Percentiles rank a stretch among this genome's conserved stretches.
phyloP scores from a whole-genome alignment of 2,888 invertebrate genomes.

The Synergus itoensis region DNA sequence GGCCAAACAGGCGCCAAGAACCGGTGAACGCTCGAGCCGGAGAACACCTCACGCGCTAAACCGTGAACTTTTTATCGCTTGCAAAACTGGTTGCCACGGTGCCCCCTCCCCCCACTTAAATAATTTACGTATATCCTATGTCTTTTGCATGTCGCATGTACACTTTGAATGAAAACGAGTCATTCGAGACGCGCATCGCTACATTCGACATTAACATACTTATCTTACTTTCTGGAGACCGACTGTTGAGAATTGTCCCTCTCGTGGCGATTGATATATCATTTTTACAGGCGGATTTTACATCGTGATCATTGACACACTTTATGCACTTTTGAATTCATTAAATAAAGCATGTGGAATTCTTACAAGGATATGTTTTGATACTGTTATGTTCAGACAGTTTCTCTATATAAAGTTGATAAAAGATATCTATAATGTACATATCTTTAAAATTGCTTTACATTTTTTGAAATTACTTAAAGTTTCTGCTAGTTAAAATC shows the following conservation, averaged over 20 bases:
- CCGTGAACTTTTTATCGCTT: constrained; percentile 56
- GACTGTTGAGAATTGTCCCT: constrained; percentile 25
- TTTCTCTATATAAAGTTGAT: not conserved
- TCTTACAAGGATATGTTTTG: constrained; percentile 36
- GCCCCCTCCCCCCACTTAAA: constrained; percentile 42
- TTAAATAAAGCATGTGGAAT: no score
- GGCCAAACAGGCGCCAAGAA: constrained; percentile 57
- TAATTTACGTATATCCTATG: not conserved
- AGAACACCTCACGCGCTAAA: constrained; percentile 50
- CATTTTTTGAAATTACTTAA: no score
- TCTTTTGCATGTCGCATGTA: not conserved
- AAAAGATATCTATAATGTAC: not conserved
- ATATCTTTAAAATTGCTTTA: no score
- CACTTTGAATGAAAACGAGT: constrained; percentile 47
- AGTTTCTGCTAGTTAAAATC: no score
- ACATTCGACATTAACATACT: constrained; percentile 57
- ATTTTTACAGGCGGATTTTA: not conserved
- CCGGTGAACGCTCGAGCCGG: constrained; percentile 43
- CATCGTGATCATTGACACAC: no score
- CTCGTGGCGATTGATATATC: constrained; percentile 18
- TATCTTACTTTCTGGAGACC: constrained; percentile 50
- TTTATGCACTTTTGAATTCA: constrained; percentile 22
- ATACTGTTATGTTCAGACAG: not conserved
- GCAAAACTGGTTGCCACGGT: constrained; percentile 57
- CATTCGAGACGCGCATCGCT: constrained; percentile 48